Evolutionary conservation across 2,888 invertebrate genomes (phyloP).

Genomic region (Nasonia oneida): DNA sequence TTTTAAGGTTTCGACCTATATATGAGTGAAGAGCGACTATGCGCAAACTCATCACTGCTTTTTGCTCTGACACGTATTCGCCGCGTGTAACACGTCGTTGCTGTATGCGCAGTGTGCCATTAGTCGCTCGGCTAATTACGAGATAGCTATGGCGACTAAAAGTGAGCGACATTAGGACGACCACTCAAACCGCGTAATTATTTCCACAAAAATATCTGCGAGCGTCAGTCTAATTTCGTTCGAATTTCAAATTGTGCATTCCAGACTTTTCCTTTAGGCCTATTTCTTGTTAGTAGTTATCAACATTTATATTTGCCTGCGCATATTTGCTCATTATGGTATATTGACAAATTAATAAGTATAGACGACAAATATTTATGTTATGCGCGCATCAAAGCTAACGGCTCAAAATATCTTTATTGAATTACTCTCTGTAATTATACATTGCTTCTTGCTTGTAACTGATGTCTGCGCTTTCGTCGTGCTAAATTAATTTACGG

Average conservation of each 20-base stretch:
- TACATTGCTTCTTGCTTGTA: too few relatives aligned
- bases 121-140: conserved; percentile 12
- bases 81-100: not conserved
- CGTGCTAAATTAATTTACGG: too few relatives aligned
- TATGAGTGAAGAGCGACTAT: not conserved
- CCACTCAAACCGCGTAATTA: conserved; percentile 20
- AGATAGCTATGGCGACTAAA: conserved; percentile 15
- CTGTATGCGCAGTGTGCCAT: not conserved
- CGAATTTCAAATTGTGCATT: not conserved
- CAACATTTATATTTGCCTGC: too few relatives aligned
- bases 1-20: conserved; percentile 4
- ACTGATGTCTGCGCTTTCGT: too few relatives aligned
- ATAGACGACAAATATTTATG: too few relatives aligned
- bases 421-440: too few relatives aligned
- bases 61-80: not conserved
- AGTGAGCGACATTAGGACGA: not conserved
- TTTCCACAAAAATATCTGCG: not conserved
- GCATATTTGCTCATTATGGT: too few relatives aligned
- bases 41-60: too few relatives aligned
- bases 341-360: too few relatives aligned
- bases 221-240: not conserved
- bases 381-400: too few relatives aligned
- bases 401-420: too few relatives aligned
- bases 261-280: not conserved
- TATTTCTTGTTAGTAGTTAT: too few relatives aligned